phyloP scores from a whole-genome alignment of 2,888 invertebrate genomes.

The Strigamia transsilvanica region DNA sequence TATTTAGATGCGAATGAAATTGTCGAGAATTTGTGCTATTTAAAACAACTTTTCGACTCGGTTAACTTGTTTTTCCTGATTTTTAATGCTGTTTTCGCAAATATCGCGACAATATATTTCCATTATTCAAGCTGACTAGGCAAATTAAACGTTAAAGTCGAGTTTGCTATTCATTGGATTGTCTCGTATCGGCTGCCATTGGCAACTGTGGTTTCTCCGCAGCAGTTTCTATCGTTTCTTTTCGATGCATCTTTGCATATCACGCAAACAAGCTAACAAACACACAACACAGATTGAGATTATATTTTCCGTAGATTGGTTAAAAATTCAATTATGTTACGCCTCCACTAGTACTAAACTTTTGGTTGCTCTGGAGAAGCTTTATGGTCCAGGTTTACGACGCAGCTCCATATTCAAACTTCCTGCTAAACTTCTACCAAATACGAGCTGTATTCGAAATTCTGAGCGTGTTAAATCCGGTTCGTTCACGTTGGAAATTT shows the following conservation, averaged over 20 bases:
- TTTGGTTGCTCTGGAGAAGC: no score
- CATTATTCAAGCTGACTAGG: background rate
- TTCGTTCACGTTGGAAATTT: no score
- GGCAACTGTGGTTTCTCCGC: background rate
- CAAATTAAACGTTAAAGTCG: background rate
- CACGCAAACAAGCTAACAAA: background rate
- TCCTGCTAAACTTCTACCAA: no score
- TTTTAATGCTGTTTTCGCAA: slow-evolving; percentile 7
- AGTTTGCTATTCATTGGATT: background rate
- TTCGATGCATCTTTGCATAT: background rate
- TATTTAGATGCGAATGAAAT: background rate
- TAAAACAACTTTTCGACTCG: background rate
- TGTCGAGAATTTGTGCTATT: background rate
- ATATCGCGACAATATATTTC: background rate
- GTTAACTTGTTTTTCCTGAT: background rate
- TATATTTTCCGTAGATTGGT: background rate
- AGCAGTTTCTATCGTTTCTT: background rate
- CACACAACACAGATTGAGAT: background rate
- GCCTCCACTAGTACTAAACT: no score
- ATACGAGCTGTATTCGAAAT: no score
- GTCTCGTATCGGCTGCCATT: background rate
- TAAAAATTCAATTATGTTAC: no score
- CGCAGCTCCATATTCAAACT: no score
- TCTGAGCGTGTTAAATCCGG: no score
- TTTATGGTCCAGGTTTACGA: no score